Percentiles rank a stretch among this genome's conserved stretches.
These are phyloP conservation scores for Siniperca obscura DNA, from an alignment of 2,797 vertebrate genomes.

Conservation along the genomic window DNA sequence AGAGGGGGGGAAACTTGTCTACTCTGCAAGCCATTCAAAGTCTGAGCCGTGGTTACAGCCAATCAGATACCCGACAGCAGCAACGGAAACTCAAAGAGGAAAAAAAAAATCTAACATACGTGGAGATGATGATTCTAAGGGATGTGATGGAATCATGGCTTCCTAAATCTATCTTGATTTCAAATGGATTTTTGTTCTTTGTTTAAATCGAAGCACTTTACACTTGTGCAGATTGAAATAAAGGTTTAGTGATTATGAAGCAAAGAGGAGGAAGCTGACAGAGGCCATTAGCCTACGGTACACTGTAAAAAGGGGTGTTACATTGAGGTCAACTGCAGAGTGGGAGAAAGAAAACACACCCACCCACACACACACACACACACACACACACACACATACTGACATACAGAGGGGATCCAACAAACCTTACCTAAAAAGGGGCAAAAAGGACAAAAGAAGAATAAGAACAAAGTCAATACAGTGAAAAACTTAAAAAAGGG, in stretches of 20 bases:
- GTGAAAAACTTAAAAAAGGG: slow-evolving; percentile 87
- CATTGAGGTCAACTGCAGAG: slow-evolving; percentile 84
- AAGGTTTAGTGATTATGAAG: slow-evolving; percentile 88
- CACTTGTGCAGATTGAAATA: slow-evolving; percentile 80
- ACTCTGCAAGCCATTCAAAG: slow-evolving; percentile 89
- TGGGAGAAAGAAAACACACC: slow-evolving; percentile 83
- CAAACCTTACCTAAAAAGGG: slow-evolving; percentile 90
- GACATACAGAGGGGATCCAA: slow-evolving; percentile 85
- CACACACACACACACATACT: slow-evolving; percentile 78
- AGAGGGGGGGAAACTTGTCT: slow-evolving; percentile 72
- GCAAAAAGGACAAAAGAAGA: slow-evolving; percentile 86
- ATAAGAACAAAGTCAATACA: slow-evolving; percentile 90
- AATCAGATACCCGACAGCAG: slow-evolving; percentile 86
- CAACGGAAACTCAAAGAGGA: slow-evolving; percentile 79
- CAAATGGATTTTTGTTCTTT: slow-evolving; percentile 72
- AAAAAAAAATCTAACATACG: slow-evolving; percentile 65
- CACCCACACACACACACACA: slow-evolving; percentile 72
- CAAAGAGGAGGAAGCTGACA: slow-evolving; percentile 85
- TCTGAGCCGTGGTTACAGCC: slow-evolving; percentile 86
- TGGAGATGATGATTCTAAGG: slow-evolving; percentile 76
- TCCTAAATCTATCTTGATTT: slow-evolving; percentile 82
- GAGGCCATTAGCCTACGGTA: slow-evolving; percentile 86
- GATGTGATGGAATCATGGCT: slow-evolving; percentile 79
- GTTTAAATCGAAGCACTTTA: slow-evolving; percentile 79
- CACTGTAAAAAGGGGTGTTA: slow-evolving; percentile 84